phyloP scores from a whole-genome alignment of 2,888 invertebrate species.

The Julus scandinavius region DNA sequence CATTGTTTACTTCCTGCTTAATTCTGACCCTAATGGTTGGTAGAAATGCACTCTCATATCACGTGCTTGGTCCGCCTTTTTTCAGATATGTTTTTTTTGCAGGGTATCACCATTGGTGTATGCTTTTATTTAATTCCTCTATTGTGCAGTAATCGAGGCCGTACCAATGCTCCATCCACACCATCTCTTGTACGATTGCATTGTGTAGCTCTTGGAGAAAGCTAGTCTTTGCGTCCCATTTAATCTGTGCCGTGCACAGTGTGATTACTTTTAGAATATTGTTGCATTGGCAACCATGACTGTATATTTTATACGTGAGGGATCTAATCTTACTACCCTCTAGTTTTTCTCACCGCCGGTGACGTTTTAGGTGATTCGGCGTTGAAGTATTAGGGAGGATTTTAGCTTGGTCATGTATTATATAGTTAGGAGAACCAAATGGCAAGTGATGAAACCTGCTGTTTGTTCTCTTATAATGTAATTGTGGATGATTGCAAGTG shows the following conservation, averaged over 20 bases:
- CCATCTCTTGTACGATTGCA: not conserved
- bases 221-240: slow-evolving; percentile 8
- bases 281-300: not conserved
- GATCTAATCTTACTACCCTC: not conserved
- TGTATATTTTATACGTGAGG: slow-evolving; percentile 19
- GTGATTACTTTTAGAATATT: slow-evolving; percentile 39
- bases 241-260: slow-evolving; percentile 39
- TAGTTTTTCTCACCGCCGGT: slow-evolving; percentile 7
- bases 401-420: not conserved
- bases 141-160: not conserved
- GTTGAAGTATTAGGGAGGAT: not conserved
- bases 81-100: not conserved
- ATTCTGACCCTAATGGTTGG: not conserved
- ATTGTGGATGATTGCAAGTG: not conserved
- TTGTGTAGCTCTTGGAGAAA: not conserved
- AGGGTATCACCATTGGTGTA: not conserved
- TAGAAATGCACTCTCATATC: not conserved
- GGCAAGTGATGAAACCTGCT: not conserved
- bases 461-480: not conserved
- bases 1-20: not conserved
- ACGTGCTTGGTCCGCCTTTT: not conserved
- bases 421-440: not conserved
- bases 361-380: slow-evolving; percentile 24
- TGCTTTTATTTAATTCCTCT: slow-evolving; percentile 2
- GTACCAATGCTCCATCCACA: not conserved